Conservation (phyloP, 1,140 invertebrate genomes). For the Euwallacea fornicatus region DNA sequence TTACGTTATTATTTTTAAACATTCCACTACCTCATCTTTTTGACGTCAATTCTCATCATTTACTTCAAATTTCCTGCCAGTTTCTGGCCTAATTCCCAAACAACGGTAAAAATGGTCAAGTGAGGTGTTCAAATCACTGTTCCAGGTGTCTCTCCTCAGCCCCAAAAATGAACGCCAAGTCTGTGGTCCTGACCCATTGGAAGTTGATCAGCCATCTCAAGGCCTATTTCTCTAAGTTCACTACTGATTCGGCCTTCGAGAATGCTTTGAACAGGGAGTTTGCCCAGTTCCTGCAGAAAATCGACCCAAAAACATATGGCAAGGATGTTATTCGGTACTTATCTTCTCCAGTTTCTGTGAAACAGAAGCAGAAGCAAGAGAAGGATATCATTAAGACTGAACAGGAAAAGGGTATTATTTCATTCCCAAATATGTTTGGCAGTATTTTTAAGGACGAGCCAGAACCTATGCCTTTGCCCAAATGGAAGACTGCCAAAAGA, state of each 20-base stretch:
- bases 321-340: constrained; percentile 46
- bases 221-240: constrained; percentile 55
- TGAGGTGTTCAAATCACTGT: background rate
- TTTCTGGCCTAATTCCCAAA: background rate
- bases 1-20: constrained; percentile 11
- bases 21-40: background rate
- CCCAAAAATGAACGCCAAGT: constrained; percentile 43
- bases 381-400: constrained; percentile 10
- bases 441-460: constrained; percentile 29
- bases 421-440: constrained; percentile 37
- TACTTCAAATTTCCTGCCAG: background rate
- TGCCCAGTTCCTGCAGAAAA: constrained; percentile 56
- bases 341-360: constrained; percentile 19
- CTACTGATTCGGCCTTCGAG: constrained; percentile 56
- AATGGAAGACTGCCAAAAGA: constrained; percentile 46
- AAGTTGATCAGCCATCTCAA: constrained; percentile 58
- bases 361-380: constrained; percentile 17
- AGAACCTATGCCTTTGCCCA: constrained; percentile 39
- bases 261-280: constrained; percentile 59
- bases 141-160: constrained; percentile 18
- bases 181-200: constrained; percentile 57
- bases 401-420: constrained; percentile 8
- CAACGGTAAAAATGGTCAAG: constrained; percentile 1
- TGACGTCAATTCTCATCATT: background rate
- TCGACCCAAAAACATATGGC: constrained; percentile 51